Conservation (phyloP, 2,113 vertebrate genomes). For the Aleadryas rufinucha region DNA sequence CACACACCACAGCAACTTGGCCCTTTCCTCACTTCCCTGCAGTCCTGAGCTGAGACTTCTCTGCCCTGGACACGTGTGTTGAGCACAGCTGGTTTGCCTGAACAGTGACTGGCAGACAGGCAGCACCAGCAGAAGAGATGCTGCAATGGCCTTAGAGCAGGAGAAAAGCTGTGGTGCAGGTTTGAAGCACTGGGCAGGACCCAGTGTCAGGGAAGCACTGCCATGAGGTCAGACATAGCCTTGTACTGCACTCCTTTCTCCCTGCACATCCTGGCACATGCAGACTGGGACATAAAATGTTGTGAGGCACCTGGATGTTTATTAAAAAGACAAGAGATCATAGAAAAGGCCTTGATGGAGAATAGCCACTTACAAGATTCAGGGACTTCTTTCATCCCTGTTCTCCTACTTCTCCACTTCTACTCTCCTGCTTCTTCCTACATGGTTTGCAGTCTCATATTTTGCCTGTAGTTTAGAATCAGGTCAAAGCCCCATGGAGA, state of each 20-base stretch:
- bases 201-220: not conserved
- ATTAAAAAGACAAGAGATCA: not conserved
- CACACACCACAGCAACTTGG: not conserved
- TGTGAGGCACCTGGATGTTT: not conserved
- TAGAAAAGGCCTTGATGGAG: not conserved
- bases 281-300: not conserved
- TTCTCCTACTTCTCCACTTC: not conserved
- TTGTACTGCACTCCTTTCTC: not conserved
- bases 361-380: not conserved
- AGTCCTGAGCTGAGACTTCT: not conserved
- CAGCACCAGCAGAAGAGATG: not conserved
- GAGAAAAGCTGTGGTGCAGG: not conserved
- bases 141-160: not conserved
- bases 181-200: not conserved
- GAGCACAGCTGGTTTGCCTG: not conserved
- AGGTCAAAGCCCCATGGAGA: not conserved
- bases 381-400: not conserved
- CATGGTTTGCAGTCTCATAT: not conserved
- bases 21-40: not conserved
- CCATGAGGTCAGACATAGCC: not conserved
- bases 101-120: not conserved
- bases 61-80: not conserved
- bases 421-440: not conserved
- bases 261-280: not conserved
- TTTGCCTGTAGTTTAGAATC: not conserved